These are phyloP conservation scores for Ommatoiulus sabulosus DNA, from an alignment of 2,888 invertebrate genomes.

Conservation along the genomic window DNA sequence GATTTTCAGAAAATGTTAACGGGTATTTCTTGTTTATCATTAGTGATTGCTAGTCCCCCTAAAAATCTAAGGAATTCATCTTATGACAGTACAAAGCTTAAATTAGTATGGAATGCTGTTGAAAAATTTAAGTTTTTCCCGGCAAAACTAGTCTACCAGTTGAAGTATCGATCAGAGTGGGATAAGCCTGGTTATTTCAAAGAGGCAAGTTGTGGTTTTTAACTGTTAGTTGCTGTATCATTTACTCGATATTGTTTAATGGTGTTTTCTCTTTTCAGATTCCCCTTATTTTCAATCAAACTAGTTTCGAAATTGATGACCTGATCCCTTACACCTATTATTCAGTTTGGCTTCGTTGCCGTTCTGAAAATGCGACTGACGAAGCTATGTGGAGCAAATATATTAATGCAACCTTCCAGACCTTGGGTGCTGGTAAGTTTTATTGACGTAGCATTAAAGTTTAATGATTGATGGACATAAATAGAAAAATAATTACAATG, in stretches of 20 bases:
- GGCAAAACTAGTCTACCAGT: neutral
- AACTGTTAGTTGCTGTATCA: neutral
- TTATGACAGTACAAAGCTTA: conserved; percentile 16
- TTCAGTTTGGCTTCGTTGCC: neutral
- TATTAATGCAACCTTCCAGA: neutral
- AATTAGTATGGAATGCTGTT: neutral
- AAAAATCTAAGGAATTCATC: neutral
- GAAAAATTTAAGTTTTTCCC: neutral
- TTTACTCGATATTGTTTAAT: neutral
- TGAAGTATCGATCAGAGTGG: conserved; percentile 29
- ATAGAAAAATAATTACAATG: no score
- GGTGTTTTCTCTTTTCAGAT: neutral
- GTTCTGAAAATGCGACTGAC: neutral
- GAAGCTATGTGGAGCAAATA: neutral
- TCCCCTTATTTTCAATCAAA: neutral
- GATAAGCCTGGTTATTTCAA: neutral
- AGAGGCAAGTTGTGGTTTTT: neutral
- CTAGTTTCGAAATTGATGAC: neutral
- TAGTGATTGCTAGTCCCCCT: conserved; percentile 25
- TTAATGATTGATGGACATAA: no score
- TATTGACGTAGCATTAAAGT: no score
- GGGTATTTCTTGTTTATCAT: neutral
- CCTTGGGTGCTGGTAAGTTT: neutral
- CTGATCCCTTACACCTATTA: neutral
- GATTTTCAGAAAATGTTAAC: no score